Conservation (phyloP, 2,113 vertebrate genomes). For the Mustela nigripes region DNA sequence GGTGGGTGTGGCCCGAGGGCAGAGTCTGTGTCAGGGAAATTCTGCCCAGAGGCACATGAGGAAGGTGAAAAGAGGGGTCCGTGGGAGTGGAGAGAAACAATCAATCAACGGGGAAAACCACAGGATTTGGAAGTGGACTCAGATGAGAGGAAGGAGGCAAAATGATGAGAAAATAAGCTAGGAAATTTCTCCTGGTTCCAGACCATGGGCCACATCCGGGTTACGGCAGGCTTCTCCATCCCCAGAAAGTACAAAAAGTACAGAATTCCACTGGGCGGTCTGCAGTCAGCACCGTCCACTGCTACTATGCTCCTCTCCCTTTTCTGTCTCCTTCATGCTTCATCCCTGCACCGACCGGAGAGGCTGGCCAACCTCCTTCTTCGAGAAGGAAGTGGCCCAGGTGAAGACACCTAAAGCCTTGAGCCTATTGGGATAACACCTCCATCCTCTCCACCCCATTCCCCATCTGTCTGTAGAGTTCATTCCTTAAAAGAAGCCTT, state of each 20-base stretch:
- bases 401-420: not conserved
- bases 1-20: not conserved
- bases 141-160: not conserved
- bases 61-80: not conserved
- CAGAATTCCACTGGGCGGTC: too few species aligned
- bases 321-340: not conserved
- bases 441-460: not conserved
- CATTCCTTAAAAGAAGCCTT: not conserved
- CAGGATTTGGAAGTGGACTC: not conserved
- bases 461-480: fast-evolving
- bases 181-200: not conserved
- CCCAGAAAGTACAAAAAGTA: not conserved
- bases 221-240: too few species aligned
- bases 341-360: not conserved
- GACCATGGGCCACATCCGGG: not conserved
- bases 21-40: not conserved
- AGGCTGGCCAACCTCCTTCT: not conserved
- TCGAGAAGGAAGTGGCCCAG: not conserved
- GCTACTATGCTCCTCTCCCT: not conserved
- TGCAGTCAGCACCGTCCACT: not conserved
- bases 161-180: not conserved
- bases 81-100: too few species aligned
- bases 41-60: not conserved
- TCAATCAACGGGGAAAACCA: too few species aligned
- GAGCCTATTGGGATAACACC: not conserved